These are phyloP conservation scores for Chaenocephalus aceratus DNA, from an alignment of 2,113 vertebrate genomes.

Conservation along the genomic window DNA sequence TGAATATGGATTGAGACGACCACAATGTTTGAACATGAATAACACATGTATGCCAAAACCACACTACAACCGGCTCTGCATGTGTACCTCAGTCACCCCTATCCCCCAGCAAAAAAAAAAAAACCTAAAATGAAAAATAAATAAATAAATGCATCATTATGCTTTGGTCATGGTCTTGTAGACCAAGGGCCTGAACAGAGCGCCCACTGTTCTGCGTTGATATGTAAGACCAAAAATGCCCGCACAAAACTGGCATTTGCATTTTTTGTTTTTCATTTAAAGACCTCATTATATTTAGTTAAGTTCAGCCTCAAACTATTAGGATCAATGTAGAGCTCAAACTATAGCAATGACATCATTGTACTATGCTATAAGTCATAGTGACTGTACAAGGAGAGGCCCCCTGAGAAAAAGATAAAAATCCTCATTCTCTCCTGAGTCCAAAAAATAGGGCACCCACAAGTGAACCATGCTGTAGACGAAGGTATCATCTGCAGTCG, in stretches of 20 bases:
- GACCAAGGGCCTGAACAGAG: conserved; percentile 72
- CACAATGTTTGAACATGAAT: conserved; percentile 86
- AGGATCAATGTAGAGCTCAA: conserved; percentile 51
- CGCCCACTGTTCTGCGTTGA: conserved; percentile 69
- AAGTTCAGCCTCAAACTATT: conserved; percentile 60
- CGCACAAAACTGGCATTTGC: conserved; percentile 17
- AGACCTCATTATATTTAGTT: conserved; percentile 62
- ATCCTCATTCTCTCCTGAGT: conserved; percentile 21
- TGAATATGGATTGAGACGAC: conserved; percentile 82
- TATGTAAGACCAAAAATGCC: conserved; percentile 51
- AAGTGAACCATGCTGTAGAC: not conserved
- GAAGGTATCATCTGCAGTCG: not conserved
- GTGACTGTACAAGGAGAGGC: conserved; percentile 40
- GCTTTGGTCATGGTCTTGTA: conserved; percentile 75
- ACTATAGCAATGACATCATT: conserved; percentile 60
- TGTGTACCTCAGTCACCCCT: conserved; percentile 55
- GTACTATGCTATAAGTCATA: conserved; percentile 42
- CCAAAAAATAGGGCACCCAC: conserved; percentile 26
- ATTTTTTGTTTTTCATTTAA: conserved; percentile 43
- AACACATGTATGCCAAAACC: conserved; percentile 83
- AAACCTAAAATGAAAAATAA: conserved; percentile 70
- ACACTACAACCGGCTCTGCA: conserved; percentile 69
- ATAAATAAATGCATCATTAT: conserved; percentile 82
- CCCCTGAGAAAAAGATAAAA: conserved; percentile 30
- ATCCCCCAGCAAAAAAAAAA: conserved; percentile 26